Percentiles rank a stretch among this genome's conserved stretches.
phyloP scores from a whole-genome alignment of 2,888 invertebrate species.

The Halictus quadricinctus region DNA sequence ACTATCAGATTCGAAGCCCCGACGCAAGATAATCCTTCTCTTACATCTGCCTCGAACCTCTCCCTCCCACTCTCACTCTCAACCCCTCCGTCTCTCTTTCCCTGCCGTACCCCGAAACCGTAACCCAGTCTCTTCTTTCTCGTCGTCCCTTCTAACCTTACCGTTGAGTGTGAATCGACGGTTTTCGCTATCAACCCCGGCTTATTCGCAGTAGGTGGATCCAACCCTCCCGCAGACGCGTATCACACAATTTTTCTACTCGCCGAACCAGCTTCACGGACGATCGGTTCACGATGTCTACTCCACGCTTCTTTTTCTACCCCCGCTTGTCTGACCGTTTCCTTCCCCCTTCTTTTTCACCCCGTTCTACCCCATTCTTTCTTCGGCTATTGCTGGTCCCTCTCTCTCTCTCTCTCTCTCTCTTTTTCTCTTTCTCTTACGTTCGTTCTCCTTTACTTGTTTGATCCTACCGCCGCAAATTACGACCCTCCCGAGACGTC shows the following conservation, averaged over 20 bases:
- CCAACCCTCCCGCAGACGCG: conserved; percentile 59
- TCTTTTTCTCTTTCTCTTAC: not conserved
- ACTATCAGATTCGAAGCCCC: conserved; percentile 76
- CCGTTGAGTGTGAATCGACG: conserved; percentile 72
- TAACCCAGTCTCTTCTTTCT: conserved; percentile 22
- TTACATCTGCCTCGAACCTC: conserved; percentile 72
- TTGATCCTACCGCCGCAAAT: conserved; percentile 44
- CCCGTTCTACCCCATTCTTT: not conserved
- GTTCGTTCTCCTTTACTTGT: not conserved
- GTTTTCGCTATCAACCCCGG: conserved; percentile 74
- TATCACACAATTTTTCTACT: conserved; percentile 73
- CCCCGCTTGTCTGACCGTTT: conserved; percentile 35
- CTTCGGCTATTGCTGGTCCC: not conserved
- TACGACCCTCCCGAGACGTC: conserved; percentile 50
- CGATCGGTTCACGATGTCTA: conserved; percentile 64
- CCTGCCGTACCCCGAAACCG: not conserved
- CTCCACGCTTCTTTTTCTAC: conserved; percentile 34
- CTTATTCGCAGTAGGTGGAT: conserved; percentile 69
- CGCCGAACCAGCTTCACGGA: conserved; percentile 57
- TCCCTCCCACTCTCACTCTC: conserved; percentile 15
- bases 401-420: not conserved
- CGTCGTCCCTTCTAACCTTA: conserved; percentile 49
- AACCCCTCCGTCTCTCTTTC: conserved; percentile 21
- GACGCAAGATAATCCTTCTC: conserved; percentile 78
- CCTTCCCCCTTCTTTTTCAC: not conserved